These are phyloP conservation scores for Pocillopora damicornis DNA, from an alignment of 64 coral and sea anemone species.

Conservation along the genomic window DNA sequence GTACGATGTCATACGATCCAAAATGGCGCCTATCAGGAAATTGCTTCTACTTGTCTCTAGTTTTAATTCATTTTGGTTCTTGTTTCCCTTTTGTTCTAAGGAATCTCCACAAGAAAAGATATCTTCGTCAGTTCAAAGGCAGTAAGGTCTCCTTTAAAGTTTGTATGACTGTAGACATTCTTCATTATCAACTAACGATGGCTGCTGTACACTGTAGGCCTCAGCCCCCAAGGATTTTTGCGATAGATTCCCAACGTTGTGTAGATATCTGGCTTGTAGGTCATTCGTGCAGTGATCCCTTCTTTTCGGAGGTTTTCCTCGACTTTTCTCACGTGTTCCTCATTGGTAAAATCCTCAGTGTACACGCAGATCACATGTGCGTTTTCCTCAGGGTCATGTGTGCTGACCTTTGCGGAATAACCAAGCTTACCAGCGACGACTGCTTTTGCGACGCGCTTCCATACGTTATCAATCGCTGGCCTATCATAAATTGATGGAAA, in stretches of 20 bases:
- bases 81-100: no score
- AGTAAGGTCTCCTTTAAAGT: no score
- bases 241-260: slow-evolving; percentile 26
- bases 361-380: slow-evolving; percentile 41
- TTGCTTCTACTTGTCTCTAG: no score
- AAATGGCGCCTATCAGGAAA: no score
- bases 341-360: slow-evolving; percentile 39
- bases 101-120: no score
- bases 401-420: slow-evolving; percentile 7
- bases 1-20: no score
- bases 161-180: no score
- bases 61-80: no score
- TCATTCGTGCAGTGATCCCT: neutral
- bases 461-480: slow-evolving; percentile 15
- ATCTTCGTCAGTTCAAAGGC: no score
- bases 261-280: slow-evolving; percentile 34
- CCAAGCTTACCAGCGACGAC: slow-evolving; percentile 20
- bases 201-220: neutral
- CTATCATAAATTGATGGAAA: neutral
- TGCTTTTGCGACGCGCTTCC: slow-evolving; percentile 28
- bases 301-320: slow-evolving; percentile 13
- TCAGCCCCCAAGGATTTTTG: neutral
- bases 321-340: slow-evolving; percentile 20
- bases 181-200: neutral
- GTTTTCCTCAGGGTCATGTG: neutral